Evolutionary conservation across 2,113 vertebrate species (phyloP).

Genomic region (Peromyscus polionotus): DNA sequence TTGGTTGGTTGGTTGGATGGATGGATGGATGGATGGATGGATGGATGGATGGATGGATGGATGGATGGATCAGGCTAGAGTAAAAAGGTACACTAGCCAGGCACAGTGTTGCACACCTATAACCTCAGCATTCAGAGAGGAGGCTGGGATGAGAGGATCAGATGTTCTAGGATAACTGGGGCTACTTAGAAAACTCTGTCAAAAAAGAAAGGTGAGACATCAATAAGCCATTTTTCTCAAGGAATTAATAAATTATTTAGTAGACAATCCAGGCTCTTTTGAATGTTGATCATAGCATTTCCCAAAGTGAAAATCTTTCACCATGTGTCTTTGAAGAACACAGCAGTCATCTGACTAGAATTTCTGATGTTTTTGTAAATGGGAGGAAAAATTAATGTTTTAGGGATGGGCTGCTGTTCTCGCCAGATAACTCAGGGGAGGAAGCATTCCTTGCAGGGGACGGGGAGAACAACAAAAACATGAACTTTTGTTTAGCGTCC

Average conservation of each 20-base stretch:
- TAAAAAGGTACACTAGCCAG: not conserved
- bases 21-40: not conserved
- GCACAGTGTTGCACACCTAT: not conserved
- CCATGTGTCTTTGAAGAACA: constrained; percentile 3
- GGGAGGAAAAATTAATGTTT: constrained; percentile 34
- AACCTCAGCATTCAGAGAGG: not conserved
- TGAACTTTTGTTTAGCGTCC: constrained; percentile 29
- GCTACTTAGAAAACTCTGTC: not conserved
- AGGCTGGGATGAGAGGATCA: not conserved
- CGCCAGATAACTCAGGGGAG: not conserved
- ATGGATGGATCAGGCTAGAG: not conserved
- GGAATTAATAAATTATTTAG: constrained; percentile 37
- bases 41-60: not conserved
- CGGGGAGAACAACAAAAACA: not conserved
- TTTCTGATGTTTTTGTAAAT: constrained; percentile 58
- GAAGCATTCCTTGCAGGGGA: not conserved
- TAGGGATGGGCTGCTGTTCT: constrained; percentile 40
- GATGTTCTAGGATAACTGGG: not conserved
- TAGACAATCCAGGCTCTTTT: constrained; percentile 22
- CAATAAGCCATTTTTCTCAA: constrained; percentile 15
- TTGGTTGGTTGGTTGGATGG: no score
- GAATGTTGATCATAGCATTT: not conserved
- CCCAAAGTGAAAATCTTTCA: not conserved
- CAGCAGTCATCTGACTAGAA: constrained; percentile 44
- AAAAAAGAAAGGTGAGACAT: not conserved